Percentiles rank a stretch among this genome's conserved stretches.
Evolutionary conservation across 2,797 vertebrate genomes (phyloP).

Genomic region (Eremophila alpestris): DNA sequence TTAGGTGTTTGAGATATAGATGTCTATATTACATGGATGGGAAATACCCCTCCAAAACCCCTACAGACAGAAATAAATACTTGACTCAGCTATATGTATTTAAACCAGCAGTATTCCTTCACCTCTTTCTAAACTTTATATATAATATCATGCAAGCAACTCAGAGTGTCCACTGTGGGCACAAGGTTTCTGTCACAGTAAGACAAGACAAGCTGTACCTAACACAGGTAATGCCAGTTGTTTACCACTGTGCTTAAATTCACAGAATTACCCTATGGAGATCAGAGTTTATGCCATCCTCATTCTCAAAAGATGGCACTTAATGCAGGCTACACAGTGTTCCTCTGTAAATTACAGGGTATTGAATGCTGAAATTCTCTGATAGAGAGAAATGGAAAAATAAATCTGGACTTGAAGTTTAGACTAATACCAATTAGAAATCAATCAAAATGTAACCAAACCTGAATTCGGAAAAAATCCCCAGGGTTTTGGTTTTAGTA

Average conservation of each 20-base stretch:
- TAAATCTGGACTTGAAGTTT: background rate
- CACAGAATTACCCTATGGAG: background rate
- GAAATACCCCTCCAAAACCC: fast-evolving
- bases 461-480: background rate
- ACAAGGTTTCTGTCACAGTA: background rate
- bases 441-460: background rate
- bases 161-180: background rate
- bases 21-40: background rate
- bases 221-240: background rate
- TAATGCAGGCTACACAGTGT: background rate
- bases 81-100: background rate
- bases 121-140: background rate
- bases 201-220: background rate
- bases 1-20: background rate
- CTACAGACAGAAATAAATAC: background rate
- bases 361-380: background rate
- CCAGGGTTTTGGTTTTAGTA: background rate
- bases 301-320: background rate
- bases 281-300: background rate
- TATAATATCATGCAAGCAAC: background rate
- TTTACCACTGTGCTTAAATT: background rate
- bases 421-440: background rate
- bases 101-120: background rate
- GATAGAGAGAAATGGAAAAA: background rate
- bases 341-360: background rate